These are phyloP conservation scores for Tragelaphus scriptus DNA, from an alignment of 2,113 vertebrate species.

Conservation along the genomic window DNA sequence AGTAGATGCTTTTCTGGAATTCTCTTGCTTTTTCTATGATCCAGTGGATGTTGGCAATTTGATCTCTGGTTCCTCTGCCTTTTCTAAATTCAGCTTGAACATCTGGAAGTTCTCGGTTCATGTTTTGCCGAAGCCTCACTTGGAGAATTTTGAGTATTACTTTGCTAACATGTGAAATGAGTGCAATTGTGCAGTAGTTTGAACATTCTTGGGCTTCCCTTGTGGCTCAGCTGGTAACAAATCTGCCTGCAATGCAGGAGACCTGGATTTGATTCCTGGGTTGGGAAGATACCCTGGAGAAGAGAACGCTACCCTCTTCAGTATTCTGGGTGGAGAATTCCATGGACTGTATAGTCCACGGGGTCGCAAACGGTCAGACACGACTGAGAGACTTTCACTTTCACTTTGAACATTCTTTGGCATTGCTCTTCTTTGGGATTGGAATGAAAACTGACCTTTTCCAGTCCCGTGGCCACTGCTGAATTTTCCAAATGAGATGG, in stretches of 20 bases:
- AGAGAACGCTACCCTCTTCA: not conserved
- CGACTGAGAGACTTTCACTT: not conserved
- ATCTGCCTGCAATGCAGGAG: rapidly evolving
- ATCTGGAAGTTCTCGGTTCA: not conserved
- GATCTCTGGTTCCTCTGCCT: not conserved
- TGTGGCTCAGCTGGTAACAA: not conserved
- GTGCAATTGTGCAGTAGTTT: not conserved
- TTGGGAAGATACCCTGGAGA: not conserved
- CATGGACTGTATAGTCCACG: not conserved
- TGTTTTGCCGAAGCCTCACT: rapidly evolving
- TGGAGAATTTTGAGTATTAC: not conserved
- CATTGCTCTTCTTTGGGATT: not conserved
- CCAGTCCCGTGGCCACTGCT: not conserved
- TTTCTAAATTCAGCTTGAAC: not conserved
- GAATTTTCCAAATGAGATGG: not conserved
- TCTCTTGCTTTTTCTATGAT: not conserved
- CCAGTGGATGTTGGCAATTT: not conserved
- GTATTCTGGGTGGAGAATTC: not conserved
- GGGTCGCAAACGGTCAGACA: rapidly evolving
- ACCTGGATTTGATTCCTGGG: not conserved
- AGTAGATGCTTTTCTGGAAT: not conserved
- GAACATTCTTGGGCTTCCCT: not conserved
- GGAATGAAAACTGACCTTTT: not conserved
- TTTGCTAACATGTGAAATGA: not conserved
- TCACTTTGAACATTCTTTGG: not conserved